Evolutionary conservation across 2,888 invertebrate genomes (phyloP).

Genomic region (Peribatodes rhomboidaria): DNA sequence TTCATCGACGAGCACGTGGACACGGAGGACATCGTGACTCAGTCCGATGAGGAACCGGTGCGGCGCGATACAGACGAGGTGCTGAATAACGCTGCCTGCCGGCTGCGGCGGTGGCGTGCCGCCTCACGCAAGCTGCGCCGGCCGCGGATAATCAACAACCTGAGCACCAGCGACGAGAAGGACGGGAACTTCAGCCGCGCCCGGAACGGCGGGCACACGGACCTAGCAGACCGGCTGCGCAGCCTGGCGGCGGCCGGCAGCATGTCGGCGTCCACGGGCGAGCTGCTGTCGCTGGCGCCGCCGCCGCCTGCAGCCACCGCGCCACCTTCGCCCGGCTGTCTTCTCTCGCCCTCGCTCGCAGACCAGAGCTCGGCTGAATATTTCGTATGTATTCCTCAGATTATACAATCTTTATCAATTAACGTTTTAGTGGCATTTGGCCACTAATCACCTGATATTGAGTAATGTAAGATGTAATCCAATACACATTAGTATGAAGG

Average conservation of each 20-base stretch:
- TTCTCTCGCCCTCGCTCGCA: constrained; percentile 78
- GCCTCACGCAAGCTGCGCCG: constrained; percentile 82
- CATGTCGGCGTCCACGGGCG: constrained; percentile 80
- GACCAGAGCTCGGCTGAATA: constrained; percentile 78
- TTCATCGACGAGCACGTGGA: constrained; percentile 76
- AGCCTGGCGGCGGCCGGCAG: constrained; percentile 79
- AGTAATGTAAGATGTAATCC: neutral
- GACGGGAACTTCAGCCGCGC: constrained; percentile 59
- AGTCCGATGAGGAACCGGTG: constrained; percentile 72
- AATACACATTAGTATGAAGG: neutral
- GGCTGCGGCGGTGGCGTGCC: constrained; percentile 82
- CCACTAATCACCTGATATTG: too few species aligned
- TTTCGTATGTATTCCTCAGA: constrained; percentile 68
- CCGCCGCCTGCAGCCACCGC: constrained; percentile 81
- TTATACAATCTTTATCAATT: neutral
- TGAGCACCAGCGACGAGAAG: constrained; percentile 68
- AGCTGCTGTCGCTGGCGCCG: constrained; percentile 78
- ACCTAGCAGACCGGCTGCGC: constrained; percentile 77
- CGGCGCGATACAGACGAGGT: constrained; percentile 74
- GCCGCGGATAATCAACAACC: constrained; percentile 82
- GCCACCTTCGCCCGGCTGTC: constrained; percentile 81
- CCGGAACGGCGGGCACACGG: constrained; percentile 72
- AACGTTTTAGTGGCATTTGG: neutral
- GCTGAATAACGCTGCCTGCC: constrained; percentile 78
- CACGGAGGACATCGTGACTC: constrained; percentile 58